Evolutionary conservation across 1,140 invertebrate genomes (phyloP), one percentile per base, ranked within the genome.

Genomic region (Apis cerana): DNA sequence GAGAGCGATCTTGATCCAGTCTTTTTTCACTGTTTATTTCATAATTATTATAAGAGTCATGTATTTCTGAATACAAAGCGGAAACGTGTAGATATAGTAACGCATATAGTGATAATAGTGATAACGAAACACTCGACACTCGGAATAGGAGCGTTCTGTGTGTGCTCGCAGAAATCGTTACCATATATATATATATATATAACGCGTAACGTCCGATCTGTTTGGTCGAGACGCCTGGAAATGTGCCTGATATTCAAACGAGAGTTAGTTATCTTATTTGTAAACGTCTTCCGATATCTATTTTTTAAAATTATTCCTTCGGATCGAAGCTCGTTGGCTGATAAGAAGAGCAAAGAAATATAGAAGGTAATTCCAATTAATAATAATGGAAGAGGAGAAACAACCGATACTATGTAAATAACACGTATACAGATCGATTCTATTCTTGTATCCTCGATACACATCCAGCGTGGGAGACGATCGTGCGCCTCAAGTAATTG

Each of bases 81-180:
- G 27, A 52, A 65, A 56, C 54, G 59, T 19, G 54, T 21, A 48
- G 13, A n/a, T 74, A 64, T 71, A 59, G 17, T 43, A 48, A 67
- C 17, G 70, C 56, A 33, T 54, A 80, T 27, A 65, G 64, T 68
- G 87, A 88, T 88, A 88, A 88, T 83, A 58, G 77, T 67, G 87
- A 87, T 88, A 88, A 88, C 86, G 83, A 79, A 87, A 83, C 76
- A 80, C 86, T 80, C 71, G 83, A 80, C 86, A 71, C 76, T 15
- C 59, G 56, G 69, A 87, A 88, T 78, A 82, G 80, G 74, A 70
- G 50, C 86, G 67, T 75, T 71, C 54, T 54, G 15, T 23, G 23
- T 62, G 48, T 65, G 48, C 70, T 83, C 76, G 74, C 17, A 62
- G 78, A 71, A 75, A 87, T 79, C 82, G 79, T 80, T 83, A 77